Percentiles rank a stretch among this genome's conserved stretches.
These are phyloP conservation scores for Agrilus biguttatus DNA, from an alignment of 2,888 invertebrate species.

Conservation along the genomic window DNA sequence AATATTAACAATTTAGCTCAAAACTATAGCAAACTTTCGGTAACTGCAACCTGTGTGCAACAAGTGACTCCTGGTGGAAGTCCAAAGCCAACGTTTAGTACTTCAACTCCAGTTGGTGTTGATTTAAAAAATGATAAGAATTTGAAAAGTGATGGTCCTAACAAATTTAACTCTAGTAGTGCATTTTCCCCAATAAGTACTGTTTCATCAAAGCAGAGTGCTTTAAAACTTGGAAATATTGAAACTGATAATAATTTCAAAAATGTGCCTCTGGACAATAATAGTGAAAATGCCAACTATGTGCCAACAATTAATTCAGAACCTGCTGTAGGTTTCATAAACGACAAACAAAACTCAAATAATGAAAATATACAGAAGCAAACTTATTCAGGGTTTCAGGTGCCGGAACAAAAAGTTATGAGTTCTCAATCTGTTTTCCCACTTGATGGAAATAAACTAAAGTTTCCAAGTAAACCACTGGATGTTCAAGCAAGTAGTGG, in stretches of 20 bases:
- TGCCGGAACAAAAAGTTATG: no score
- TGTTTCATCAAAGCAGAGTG: not conserved
- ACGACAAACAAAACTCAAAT: no score
- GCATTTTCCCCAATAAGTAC: not conserved
- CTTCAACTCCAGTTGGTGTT: slow-evolving; percentile 19
- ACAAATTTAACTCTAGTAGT: slow-evolving; percentile 2
- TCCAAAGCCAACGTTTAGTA: slow-evolving; percentile 16
- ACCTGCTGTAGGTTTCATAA: no score
- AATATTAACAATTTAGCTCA: slow-evolving; percentile 12
- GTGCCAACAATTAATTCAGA: no score
- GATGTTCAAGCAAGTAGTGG: no score
- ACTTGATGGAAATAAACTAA: no score
- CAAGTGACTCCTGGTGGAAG: slow-evolving; percentile 14
- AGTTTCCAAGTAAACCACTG: no score
- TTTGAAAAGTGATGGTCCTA: not conserved
- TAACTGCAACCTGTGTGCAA: slow-evolving; percentile 8
- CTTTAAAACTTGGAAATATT: not conserved
- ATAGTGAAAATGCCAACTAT: no score
- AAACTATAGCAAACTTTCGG: slow-evolving; percentile 12
- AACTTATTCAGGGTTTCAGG: no score
- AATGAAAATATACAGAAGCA: no score
- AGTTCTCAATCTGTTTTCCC: no score
- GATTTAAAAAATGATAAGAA: slow-evolving; percentile 1
- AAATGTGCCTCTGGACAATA: not conserved
- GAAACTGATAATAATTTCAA: slow-evolving; percentile 1